phyloP scores from a whole-genome alignment of 2,888 invertebrate species.

The Chaitophorus viminalis region DNA sequence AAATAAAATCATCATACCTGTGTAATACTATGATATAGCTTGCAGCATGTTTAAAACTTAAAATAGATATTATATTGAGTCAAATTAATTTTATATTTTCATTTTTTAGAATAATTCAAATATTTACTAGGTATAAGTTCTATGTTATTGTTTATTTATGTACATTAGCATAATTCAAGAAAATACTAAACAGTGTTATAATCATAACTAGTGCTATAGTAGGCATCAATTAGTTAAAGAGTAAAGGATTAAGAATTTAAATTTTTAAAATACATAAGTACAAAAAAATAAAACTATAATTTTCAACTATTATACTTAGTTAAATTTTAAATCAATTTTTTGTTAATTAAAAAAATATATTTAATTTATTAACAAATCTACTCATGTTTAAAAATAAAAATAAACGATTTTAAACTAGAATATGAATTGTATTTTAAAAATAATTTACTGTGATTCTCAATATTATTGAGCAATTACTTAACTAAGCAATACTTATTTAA shows the following conservation, averaged over 20 bases:
- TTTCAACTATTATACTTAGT: neutral
- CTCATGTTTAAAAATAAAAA: conserved; percentile 19
- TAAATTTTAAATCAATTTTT: neutral
- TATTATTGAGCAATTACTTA: conserved; percentile 4
- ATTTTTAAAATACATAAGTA: neutral
- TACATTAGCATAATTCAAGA: neutral
- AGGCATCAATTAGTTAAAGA: neutral
- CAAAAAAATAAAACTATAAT: conserved; percentile 3
- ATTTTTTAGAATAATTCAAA: neutral
- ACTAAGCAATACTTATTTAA: neutral
- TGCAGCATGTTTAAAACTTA: conserved; percentile 8
- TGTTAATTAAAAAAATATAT: conserved; percentile 16
- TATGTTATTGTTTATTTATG: neutral
- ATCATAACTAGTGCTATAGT: neutral
- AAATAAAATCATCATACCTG: conserved; percentile 15
- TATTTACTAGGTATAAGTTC: neutral
- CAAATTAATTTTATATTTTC: neutral
- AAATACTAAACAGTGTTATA: neutral
- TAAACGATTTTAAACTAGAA: conserved; percentile 1
- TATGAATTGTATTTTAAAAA: conserved; percentile 7
- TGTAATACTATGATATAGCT: neutral
- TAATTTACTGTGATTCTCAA: neutral
- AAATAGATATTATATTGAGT: conserved; percentile 1
- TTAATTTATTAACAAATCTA: neutral
- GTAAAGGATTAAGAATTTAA: neutral